A percentile compares a stretch with the other conserved stretches of the same genome.
These are phyloP conservation scores for Haliclona indistincta DNA, from an alignment of 37 sponge, comb jelly and placozoan genomes.

Conservation along the genomic window DNA sequence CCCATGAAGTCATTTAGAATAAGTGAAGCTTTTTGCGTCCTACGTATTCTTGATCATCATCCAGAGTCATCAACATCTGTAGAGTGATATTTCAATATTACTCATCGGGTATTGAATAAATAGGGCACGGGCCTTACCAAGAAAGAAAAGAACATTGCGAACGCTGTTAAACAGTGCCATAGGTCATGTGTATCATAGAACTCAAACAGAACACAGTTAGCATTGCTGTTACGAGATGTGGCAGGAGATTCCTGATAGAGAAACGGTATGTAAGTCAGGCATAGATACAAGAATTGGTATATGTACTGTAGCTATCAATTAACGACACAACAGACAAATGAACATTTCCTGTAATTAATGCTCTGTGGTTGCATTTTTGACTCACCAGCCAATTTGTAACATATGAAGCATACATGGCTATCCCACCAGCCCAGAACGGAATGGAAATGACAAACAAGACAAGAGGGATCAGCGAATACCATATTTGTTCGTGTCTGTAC, in stretches of 20 bases:
- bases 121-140: constrained; percentile 41
- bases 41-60: not conserved
- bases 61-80: constrained; percentile 8
- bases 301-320: not conserved
- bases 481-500: not conserved
- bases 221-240: constrained; percentile 62
- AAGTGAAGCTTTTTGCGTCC: not conserved
- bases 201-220: constrained; percentile 58
- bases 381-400: constrained; percentile 11
- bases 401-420: not conserved
- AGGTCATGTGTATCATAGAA: constrained; percentile 92
- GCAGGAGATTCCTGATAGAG: constrained; percentile 53
- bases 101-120: too few species aligned
- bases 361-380: not conserved
- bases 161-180: constrained; percentile 92
- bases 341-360: not conserved
- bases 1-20: too few species aligned
- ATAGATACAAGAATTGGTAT: not conserved
- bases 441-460: constrained; percentile 22
- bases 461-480: constrained; percentile 17
- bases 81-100: not conserved
- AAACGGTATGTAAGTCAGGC: not conserved
- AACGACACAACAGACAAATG: not conserved
- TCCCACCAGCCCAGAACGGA: constrained; percentile 26
- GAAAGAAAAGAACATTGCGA: constrained; percentile 90